Evolutionary conservation across 2,797 vertebrate species (phyloP).

Genomic region (Crypturellus tataupa): DNA sequence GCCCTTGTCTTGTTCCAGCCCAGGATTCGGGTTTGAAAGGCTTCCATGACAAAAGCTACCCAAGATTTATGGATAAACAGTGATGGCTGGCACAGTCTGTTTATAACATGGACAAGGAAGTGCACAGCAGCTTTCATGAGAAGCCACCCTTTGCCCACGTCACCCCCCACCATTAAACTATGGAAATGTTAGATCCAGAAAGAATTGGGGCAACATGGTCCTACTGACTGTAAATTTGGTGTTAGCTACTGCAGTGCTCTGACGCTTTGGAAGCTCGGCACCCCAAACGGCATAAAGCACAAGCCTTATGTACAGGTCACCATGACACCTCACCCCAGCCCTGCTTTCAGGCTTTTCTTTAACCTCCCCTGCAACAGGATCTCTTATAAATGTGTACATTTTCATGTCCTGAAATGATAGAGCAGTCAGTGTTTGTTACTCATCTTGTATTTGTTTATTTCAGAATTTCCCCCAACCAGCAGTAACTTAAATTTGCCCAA

Average conservation of each 20-base stretch:
- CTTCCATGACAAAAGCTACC: fast-evolving
- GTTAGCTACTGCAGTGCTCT: background rate
- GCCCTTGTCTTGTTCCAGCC: background rate
- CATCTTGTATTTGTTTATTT: background rate
- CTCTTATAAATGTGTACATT: background rate
- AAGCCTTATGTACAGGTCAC: background rate
- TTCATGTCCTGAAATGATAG: background rate
- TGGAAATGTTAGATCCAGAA: background rate
- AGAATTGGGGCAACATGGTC: background rate
- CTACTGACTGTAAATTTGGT: background rate
- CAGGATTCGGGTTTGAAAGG: background rate
- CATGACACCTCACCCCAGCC: background rate
- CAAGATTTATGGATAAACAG: background rate
- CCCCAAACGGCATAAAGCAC: background rate
- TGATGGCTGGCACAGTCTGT: background rate
- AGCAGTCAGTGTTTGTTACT: background rate
- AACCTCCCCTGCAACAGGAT: background rate
- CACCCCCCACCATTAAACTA: background rate
- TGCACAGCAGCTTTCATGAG: background rate
- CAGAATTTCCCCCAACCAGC: background rate
- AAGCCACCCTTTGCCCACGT: background rate
- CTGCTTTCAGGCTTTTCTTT: background rate
- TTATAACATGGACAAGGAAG: background rate
- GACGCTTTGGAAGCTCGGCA: background rate
- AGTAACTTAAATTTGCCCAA: background rate